phyloP scores from a whole-genome alignment of 2,113 vertebrate genomes.

The Forbesichthys agassizii region DNA sequence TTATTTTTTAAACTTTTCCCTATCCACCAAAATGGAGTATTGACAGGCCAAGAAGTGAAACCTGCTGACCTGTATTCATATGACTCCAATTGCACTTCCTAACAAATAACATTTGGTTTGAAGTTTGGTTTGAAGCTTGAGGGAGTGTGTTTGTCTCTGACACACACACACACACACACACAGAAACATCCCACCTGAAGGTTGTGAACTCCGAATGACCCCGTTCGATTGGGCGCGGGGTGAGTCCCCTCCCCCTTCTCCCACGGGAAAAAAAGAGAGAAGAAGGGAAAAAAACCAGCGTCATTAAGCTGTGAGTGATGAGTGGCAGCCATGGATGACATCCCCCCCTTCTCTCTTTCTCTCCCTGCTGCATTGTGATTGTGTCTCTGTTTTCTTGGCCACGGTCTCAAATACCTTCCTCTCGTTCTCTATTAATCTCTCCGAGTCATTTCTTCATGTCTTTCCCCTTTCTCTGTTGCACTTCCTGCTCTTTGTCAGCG shows the following conservation, averaged over 20 bases:
- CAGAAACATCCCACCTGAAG: constrained; percentile 91
- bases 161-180: constrained; percentile 7
- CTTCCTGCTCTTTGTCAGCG: constrained; percentile 56
- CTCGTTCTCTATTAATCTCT: constrained; percentile 60
- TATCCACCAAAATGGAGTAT: constrained; percentile 11
- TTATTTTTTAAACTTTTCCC: constrained; percentile 37
- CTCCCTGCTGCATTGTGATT: constrained; percentile 40
- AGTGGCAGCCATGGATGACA: constrained; percentile 78
- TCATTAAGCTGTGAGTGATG: constrained; percentile 83
- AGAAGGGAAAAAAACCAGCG: constrained; percentile 65
- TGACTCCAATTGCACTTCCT: not conserved
- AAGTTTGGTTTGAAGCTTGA: constrained; percentile 1
- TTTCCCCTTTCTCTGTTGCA: constrained; percentile 48
- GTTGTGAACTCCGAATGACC: constrained; percentile 97
- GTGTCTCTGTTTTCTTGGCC: constrained; percentile 32
- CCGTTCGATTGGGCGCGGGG: constrained; percentile 89
- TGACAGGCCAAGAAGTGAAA: not conserved
- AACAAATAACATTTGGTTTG: not conserved
- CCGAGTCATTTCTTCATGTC: constrained; percentile 63
- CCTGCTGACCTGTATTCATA: constrained; percentile 16
- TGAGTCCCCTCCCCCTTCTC: constrained; percentile 80
- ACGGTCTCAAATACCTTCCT: constrained; percentile 53
- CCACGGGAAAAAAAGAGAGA: constrained; percentile 46
- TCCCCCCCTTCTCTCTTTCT: constrained; percentile 56
- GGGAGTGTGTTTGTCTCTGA: constrained; percentile 1